phyloP scores from a whole-genome alignment of 2,888 invertebrate genomes.

The Ganaspis brasiliensis region DNA sequence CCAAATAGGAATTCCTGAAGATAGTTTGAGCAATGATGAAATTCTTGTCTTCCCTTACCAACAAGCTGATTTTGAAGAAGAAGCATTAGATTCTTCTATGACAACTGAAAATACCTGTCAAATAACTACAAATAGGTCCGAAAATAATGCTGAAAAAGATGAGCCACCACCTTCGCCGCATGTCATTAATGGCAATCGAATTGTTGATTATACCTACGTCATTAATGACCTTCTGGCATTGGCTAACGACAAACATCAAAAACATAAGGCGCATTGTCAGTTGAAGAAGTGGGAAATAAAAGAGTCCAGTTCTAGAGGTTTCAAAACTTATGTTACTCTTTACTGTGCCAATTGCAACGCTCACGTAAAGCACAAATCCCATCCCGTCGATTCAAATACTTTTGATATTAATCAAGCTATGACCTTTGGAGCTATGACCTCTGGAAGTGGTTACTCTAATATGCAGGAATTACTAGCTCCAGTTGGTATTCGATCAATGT shows the following conservation, averaged over 20 bases:
- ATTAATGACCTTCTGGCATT: background rate
- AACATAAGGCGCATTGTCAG: background rate
- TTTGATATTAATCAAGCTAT: background rate
- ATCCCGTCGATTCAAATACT: background rate
- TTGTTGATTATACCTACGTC: background rate
- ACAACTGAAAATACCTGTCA: no score
- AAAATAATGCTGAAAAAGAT: no score
- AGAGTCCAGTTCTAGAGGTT: background rate
- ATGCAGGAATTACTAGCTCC: constrained; percentile 11
- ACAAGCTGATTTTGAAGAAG: no score
- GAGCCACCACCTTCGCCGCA: no score
- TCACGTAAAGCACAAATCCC: background rate
- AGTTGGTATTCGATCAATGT: background rate
- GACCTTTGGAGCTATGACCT: background rate
- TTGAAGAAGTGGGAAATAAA: background rate
- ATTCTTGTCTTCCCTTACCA: no score
- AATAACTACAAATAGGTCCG: no score
- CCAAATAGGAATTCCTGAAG: no score
- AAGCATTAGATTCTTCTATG: no score
- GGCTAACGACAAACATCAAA: background rate
- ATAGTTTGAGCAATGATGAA: no score
- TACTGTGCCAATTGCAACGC: background rate
- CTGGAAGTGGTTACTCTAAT: background rate
- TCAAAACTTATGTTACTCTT: background rate
- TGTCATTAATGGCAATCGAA: constrained; percentile 2